Evolutionary conservation across 2,888 invertebrate genomes (phyloP).

Genomic region (Hesperia comma): DNA sequence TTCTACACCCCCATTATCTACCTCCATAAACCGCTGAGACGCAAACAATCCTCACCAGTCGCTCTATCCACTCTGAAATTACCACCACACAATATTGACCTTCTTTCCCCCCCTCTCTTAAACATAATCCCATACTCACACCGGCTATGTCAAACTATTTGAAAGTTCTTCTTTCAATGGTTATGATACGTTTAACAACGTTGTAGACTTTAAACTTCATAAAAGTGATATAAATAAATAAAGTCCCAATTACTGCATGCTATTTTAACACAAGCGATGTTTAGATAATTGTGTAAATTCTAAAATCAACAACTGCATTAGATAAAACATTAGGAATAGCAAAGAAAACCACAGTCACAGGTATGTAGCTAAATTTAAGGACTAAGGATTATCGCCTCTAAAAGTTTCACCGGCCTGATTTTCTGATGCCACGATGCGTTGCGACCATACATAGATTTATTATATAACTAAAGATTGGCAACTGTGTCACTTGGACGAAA

Average conservation of each 20-base stretch:
- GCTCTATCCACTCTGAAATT: slow-evolving; percentile 60
- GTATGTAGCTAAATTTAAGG: too few relatives aligned
- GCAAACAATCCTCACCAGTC: slow-evolving; percentile 70
- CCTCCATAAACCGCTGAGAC: slow-evolving; percentile 72
- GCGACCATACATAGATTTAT: too few relatives aligned
- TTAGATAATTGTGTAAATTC: too few relatives aligned
- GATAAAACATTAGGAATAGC: too few relatives aligned
- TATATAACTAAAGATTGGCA: too few relatives aligned
- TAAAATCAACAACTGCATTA: too few relatives aligned
- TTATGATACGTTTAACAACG: slow-evolving; percentile 61
- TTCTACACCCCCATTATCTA: slow-evolving; percentile 69
- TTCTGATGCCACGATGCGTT: too few relatives aligned
- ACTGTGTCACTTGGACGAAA: too few relatives aligned
- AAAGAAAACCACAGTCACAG: too few relatives aligned
- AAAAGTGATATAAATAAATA: slow-evolving; percentile 69
- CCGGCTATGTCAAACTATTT: slow-evolving; percentile 15
- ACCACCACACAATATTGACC: slow-evolving; percentile 54
- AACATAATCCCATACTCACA: slow-evolving; percentile 30
- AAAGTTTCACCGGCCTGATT: too few relatives aligned
- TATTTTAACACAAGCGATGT: neutral
- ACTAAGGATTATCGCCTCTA: too few relatives aligned
- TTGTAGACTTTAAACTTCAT: slow-evolving; percentile 68
- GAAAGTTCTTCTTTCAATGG: slow-evolving; percentile 51
- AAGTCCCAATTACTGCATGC: slow-evolving; percentile 47
- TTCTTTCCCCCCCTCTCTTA: slow-evolving; percentile 38